A percentile compares a stretch with the other conserved stretches of the same genome.
Conservation (phyloP, 2,797 vertebrate genomes). For the Halcyon smyrnensis region DNA sequence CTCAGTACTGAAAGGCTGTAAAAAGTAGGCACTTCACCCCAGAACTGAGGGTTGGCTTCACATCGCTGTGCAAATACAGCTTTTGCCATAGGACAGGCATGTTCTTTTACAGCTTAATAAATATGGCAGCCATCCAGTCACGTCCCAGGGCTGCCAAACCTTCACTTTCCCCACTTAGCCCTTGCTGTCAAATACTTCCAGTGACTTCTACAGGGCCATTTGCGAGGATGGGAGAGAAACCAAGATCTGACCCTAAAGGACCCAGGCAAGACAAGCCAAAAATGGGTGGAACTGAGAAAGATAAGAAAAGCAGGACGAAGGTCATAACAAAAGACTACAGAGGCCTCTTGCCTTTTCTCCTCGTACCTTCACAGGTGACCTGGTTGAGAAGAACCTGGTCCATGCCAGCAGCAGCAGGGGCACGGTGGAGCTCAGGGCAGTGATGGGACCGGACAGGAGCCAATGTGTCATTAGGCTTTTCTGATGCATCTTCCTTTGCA, state of each 20-base stretch:
- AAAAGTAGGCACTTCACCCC: neutral
- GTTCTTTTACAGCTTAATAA: constrained; percentile 50
- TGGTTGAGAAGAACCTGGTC: neutral
- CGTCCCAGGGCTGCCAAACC: neutral
- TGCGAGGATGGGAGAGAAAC: neutral
- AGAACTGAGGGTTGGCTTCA: neutral
- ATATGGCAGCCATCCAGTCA: constrained; percentile 45
- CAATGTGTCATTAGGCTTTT: neutral
- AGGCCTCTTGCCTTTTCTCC: neutral
- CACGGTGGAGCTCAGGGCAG: neutral
- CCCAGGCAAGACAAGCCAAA: neutral
- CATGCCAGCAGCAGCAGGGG: accelerated
- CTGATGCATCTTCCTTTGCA: neutral
- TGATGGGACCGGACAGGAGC: neutral
- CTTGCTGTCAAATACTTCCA: neutral
- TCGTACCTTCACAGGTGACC: accelerated
- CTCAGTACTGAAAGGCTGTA: neutral
- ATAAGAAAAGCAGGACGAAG: neutral
- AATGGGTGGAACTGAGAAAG: neutral
- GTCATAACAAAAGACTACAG: neutral
- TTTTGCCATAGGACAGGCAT: constrained; percentile 39
- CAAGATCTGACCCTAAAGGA: neutral
- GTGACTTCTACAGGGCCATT: neutral
- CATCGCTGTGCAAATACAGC: constrained; percentile 19
- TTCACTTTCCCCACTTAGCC: neutral